These are phyloP conservation scores for Marcusenius ussheri DNA, from an alignment of 2,113 vertebrate species.

Conservation along the genomic window DNA sequence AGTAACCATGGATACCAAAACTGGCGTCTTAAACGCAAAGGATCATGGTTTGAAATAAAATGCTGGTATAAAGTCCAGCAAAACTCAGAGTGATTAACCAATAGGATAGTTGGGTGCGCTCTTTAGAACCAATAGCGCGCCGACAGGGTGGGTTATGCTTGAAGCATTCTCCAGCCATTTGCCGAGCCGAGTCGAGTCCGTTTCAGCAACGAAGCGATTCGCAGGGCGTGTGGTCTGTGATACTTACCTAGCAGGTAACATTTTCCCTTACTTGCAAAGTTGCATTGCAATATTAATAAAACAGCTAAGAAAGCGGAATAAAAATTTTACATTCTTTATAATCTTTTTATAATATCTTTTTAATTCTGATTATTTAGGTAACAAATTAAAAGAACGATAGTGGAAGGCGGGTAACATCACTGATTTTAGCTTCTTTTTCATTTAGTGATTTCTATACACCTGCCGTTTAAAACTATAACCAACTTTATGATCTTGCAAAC, in stretches of 20 bases:
- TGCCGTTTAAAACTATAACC: neutral
- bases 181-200: neutral
- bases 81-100: conserved; percentile 35
- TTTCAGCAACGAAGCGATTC: neutral
- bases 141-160: conserved; percentile 33
- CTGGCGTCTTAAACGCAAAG: conserved; percentile 41
- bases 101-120: conserved; percentile 27
- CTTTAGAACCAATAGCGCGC: conserved; percentile 43
- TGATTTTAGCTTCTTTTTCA: neutral
- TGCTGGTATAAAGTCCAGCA: conserved; percentile 50
- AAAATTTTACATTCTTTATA: neutral
- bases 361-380: neutral
- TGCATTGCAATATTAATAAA: neutral
- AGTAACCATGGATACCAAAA: conserved; percentile 39
- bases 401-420: neutral
- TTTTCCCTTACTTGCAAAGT: neutral
- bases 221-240: neutral
- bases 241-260: neutral
- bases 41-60: conserved; percentile 66
- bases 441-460: neutral
- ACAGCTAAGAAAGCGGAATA: neutral
- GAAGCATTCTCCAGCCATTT: conserved; percentile 34
- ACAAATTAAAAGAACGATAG: neutral
- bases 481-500: neutral
- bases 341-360: too few relatives aligned